These are phyloP conservation scores for Dasyurus viverrinus DNA, from an alignment of 2,113 vertebrate species.

Conservation along the genomic window DNA sequence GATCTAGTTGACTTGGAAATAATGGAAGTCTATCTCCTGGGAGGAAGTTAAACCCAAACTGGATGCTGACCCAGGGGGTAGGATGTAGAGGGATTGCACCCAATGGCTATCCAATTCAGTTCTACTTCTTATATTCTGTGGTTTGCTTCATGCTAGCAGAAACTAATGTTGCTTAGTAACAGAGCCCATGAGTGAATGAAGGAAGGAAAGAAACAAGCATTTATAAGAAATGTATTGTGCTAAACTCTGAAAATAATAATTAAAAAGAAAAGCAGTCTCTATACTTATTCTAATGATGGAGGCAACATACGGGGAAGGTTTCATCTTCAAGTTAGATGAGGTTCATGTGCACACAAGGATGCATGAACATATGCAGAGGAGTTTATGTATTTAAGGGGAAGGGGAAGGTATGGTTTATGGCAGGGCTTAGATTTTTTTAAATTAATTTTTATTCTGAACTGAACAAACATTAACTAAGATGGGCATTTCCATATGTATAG, in stretches of 20 bases:
- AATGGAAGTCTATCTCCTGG: not conserved
- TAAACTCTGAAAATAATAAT: not conserved
- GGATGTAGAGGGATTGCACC: accelerated
- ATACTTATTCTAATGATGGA: not conserved
- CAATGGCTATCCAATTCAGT: not conserved
- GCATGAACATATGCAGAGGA: not conserved
- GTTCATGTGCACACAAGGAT: not conserved
- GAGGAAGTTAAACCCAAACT: not conserved
- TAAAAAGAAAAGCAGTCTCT: not conserved
- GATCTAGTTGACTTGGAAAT: not conserved
- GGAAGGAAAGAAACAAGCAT: not conserved
- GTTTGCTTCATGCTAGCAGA: not conserved
- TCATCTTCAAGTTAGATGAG: not conserved
- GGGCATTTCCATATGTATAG: not conserved
- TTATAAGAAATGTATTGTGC: not conserved
- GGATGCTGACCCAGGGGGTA: not conserved
- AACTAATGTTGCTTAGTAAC: not conserved
- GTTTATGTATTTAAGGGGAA: no score
- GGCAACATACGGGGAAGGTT: not conserved
- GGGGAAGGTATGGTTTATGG: not conserved
- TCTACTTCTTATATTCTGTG: not conserved
- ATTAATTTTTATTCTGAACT: not conserved
- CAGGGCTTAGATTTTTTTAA: not conserved
- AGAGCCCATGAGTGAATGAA: not conserved
- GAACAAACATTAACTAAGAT: not conserved